Evolutionary conservation across 2,888 invertebrate species (phyloP), one percentile per base, ranked within the genome.

Genomic region (Drosophila fungiperda): DNA sequence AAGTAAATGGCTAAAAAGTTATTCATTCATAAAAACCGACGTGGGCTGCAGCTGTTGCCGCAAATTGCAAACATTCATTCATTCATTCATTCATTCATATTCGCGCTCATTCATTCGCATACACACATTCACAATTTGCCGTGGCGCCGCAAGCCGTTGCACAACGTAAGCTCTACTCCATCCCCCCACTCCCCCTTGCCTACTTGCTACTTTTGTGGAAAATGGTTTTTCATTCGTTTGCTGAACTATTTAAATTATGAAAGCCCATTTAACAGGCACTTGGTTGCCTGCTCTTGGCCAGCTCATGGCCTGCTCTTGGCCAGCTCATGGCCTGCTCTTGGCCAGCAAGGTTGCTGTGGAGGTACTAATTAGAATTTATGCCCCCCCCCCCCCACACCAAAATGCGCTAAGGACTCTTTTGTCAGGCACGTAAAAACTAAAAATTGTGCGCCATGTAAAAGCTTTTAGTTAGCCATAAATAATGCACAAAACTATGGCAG

Each of bases 301-400:
- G 53, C 35, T 23, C 50, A n/a, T 33, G 59, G 61, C 63, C 26
- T 45, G 36, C 36, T 26, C 54, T 54, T 54, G 23, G 36, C 52
- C 6, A 26, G 17, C 15, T 23, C 50, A n/a, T 33, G 59, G 61
- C 63, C 26, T 45, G 36, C 36, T 26, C 54, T 54, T 54, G 23
- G 36, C 52, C 6, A 26, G 17, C 15, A 73, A 83, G 76, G 69
- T 86, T 80, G 59, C 54, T 71, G 65, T 65, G 73, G 66, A 59
- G 55, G 55, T 73, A 76, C 78, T 87, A 90, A 90, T 90, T 90
- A 82, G 87, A 85, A 90, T 83, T 90, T 88, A 90, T 88, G 88
- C 83, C 82, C 82, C 26, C 26, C 26, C 26, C 26, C 26, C 26
- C 26, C 2, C 80, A 78, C 80, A 74, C 78, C 59, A 58, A 23